Evolutionary conservation across 1,140 invertebrate species (phyloP), one percentile per base, ranked within the genome.

Genomic region (Campoletis sonorensis): DNA sequence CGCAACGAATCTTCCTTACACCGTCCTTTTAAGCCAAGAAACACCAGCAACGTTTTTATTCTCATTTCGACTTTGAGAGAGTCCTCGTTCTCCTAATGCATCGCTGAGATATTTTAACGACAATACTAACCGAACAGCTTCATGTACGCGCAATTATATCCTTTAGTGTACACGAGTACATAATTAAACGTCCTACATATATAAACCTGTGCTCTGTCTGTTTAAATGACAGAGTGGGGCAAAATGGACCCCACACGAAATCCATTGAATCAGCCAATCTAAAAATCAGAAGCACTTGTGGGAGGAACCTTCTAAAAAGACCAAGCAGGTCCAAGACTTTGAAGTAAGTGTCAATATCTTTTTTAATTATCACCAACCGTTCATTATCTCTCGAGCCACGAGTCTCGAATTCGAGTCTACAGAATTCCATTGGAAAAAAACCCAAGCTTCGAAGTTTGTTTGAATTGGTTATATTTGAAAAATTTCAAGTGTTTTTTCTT

Each of bases 101-200:
- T 49, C 13, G n/a, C 72, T 15, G 67, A 51, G 27, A 54, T 75
- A 75, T 13, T 75, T 75, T 30, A 54, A 75, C 49, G 72, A 75
- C 72, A 75, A 54, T 54, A 54, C 21, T 37, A 72, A 4, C 23
- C 27, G 67, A 26, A 26, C 4, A n/a, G 21, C 72, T 75, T 23
- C 45, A 49, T 54, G 23, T 26, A 54, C 72, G 33, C 72, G 72
- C 72, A 75, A 75, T 75, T 75, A 75, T 54, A 75, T 75, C 72
- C 72, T 75, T 75, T 23, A 26, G 49, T 27, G 27, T 18, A 73
- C 33, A 40, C n/a, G 23, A 54, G 49, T 27, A 27, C 27, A 54
- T 49, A 73, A 73, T 73, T 73, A 49, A 73, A 73, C 68, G 68
- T 71, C 23, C 68, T n/a, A 71, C 15, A 71, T 40, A 30, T 26